Evolutionary conservation across 2,797 vertebrate species (phyloP).

Genomic region (Gadopsis bispinosus): DNA sequence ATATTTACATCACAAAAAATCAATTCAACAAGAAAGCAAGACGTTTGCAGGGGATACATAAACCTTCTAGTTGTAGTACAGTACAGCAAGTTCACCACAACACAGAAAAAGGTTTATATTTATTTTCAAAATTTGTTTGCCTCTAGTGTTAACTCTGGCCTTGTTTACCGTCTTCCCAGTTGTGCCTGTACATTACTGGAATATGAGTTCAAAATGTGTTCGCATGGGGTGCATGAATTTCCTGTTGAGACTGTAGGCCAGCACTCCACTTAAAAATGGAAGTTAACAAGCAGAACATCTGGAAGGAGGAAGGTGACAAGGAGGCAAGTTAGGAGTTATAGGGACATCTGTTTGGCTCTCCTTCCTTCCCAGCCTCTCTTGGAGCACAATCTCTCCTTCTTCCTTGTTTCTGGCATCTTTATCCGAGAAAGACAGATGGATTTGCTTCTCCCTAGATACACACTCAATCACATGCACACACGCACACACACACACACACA

Average conservation of each 20-base stretch:
- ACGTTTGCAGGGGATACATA: slow-evolving; percentile 40
- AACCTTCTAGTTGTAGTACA: slow-evolving; percentile 27
- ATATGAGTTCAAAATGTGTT: slow-evolving; percentile 38
- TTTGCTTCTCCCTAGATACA: slow-evolving; percentile 77
- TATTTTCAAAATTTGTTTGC: slow-evolving; percentile 34
- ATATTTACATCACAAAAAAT: slow-evolving; percentile 57
- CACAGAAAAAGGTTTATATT: slow-evolving; percentile 20
- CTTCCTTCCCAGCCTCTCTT: slow-evolving; percentile 57
- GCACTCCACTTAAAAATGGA: slow-evolving; percentile 47
- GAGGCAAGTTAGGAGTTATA: slow-evolving; percentile 69
- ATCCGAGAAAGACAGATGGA: slow-evolving; percentile 82
- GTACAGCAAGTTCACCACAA: slow-evolving; percentile 23
- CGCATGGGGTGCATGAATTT: slow-evolving; percentile 48
- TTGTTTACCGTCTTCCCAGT: slow-evolving; percentile 21
- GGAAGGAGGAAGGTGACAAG: slow-evolving; percentile 69
- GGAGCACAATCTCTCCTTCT: slow-evolving; percentile 75
- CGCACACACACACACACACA: slow-evolving; percentile 44
- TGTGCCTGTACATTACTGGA: slow-evolving; percentile 28
- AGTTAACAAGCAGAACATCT: slow-evolving; percentile 76
- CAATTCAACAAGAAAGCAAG: slow-evolving; percentile 53
- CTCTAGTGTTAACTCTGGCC: slow-evolving; percentile 6
- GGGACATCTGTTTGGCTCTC: slow-evolving; percentile 75
- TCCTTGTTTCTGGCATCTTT: slow-evolving; percentile 81
- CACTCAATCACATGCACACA: slow-evolving; percentile 45
- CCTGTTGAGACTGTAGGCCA: slow-evolving; percentile 31